A percentile compares a stretch with the other conserved stretches of the same genome.
Conservation (phyloP, 53 echinoderm and acorn worm genomes). For the Temnopleurus reevesii region DNA sequence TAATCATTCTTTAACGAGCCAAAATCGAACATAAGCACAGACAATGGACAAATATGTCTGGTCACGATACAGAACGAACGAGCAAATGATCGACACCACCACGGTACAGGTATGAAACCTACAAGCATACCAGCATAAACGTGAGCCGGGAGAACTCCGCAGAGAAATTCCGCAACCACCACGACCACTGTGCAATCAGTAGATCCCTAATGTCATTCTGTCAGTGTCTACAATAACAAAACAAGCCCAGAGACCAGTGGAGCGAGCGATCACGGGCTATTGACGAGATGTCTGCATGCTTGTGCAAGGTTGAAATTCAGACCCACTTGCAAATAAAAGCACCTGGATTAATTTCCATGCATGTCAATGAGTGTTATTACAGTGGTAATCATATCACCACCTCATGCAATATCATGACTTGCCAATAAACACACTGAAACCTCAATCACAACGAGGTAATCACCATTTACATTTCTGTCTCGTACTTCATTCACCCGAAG, state of each 20-base stretch:
- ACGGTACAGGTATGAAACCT: background rate
- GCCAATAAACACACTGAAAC: too few relatives aligned
- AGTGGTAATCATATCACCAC: too few relatives aligned
- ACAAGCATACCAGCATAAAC: background rate
- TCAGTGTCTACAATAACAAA: conserved; percentile 37
- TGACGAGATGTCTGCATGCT: background rate
- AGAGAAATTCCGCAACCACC: background rate
- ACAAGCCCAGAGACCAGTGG: background rate
- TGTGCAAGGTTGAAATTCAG: conserved; percentile 16
- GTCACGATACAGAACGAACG: background rate
- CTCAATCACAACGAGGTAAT: too few relatives aligned
- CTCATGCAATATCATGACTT: too few relatives aligned
- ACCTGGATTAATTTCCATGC: too few relatives aligned
- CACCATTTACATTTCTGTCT: too few relatives aligned
- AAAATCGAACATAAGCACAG: background rate
- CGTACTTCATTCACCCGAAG: too few relatives aligned
- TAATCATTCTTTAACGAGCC: background rate
- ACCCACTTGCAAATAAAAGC: too few relatives aligned
- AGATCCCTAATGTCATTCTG: background rate
- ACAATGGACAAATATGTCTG: background rate
- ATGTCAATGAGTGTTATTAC: too few relatives aligned
- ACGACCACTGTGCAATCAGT: background rate
- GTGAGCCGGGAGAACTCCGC: background rate
- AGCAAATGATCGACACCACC: background rate
- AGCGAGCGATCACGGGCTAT: background rate